Base-by-base conservation (phyloP, 2,888 invertebrate genomes). In the Rambutsinella grinnellia region DNA sequence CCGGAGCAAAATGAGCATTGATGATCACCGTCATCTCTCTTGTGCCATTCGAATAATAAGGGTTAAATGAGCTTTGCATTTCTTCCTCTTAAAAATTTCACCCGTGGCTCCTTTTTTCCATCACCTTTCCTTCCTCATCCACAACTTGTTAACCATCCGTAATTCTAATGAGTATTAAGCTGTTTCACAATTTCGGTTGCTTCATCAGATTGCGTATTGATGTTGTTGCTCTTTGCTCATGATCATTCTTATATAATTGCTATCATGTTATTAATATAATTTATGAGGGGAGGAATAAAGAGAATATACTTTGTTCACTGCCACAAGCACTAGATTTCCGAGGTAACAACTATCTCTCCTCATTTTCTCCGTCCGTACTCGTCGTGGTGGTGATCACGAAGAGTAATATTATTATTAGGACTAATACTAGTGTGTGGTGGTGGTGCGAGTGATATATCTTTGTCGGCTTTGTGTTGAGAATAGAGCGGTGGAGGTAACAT, bases 11-110 rank as follows among this genome's bases (percentile, higher is more conserved):
- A 57, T 46, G 27, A 56, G 44, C 28, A 3, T 61, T 36, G 44
- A 66, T 62, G 24, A 71, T 62, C 56, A 57, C 49, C 47, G 19
- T 62, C 46, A 36, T 62, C 26, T 36, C n/a, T 36, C 36, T 36
- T 36, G 5, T 36, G 5, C 13, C 36, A 36, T 36, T 36, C 26
- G 54, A 58, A 70, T 54, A 56, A 23, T 56, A 24, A 67, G 56
- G 57, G 57, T 21, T 63, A 63, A 71, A 71, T 71, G 71, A 63
- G 63, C 49, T 57, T 63, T 63, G 26, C 61, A 56, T 54, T 54
- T n/a, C n/a, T n/a, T n/a, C n/a, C n/a, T n/a, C n/a, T n/a, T n/a
- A n/a, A n/a, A n/a, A n/a, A n/a, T 51, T 63, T 61, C 63, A 69
- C 72, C 72, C 65, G 72, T 60, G 70, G 72, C 58, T 65, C 53